Evolutionary conservation across 1,140 invertebrate genomes (phyloP).

Genomic region (Heliconius congener): DNA sequence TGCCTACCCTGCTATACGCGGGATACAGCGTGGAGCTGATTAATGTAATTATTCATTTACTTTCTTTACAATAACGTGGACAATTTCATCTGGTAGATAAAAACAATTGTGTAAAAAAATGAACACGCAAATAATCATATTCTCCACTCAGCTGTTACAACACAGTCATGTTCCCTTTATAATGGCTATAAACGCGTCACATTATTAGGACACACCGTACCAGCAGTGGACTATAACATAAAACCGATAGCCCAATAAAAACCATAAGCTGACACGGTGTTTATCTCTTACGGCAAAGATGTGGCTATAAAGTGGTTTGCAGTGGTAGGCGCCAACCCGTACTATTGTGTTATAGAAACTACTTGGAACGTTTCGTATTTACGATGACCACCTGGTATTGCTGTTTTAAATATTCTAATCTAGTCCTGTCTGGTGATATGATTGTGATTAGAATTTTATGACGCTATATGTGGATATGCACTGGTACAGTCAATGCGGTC

Average conservation of each 20-base stretch:
- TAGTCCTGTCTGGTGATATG: not conserved
- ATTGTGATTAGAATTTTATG: no score
- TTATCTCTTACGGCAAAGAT: constrained; percentile 45
- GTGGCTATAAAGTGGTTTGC: constrained; percentile 40
- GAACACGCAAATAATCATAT: not conserved
- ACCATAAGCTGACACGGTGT: constrained; percentile 45
- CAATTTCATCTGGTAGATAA: not conserved
- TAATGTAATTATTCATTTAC: no score
- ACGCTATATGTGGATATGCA: not conserved
- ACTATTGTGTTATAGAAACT: constrained; percentile 18
- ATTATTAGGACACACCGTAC: constrained; percentile 28
- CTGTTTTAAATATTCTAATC: not conserved
- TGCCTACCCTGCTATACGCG: no score
- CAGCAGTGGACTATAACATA: constrained; percentile 33
- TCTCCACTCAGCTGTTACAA: not conserved
- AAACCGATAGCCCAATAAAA: constrained; percentile 45
- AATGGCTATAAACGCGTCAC: constrained; percentile 24
- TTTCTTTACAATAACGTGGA: not conserved
- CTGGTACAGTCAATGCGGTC: not conserved
- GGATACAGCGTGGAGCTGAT: no score
- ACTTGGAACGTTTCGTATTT: constrained; percentile 8
- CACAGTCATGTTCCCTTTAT: not conserved
- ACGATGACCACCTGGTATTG: constrained; percentile 8
- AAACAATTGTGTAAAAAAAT: not conserved
- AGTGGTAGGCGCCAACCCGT: constrained; percentile 38